phyloP scores from a whole-genome alignment of 2,113 vertebrate species.

The Pogonocichla stellata region DNA sequence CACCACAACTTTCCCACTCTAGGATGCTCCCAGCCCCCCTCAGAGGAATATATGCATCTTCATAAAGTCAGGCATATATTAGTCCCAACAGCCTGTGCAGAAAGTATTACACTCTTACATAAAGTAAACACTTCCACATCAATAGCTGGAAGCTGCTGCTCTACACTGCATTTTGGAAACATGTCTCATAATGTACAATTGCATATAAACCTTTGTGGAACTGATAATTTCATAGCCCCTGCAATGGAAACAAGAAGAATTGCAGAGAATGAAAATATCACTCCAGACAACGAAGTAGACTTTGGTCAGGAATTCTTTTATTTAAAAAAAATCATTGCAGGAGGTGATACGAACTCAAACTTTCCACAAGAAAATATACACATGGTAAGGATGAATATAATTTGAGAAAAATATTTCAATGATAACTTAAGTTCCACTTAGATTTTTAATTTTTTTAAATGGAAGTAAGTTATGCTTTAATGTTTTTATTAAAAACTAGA shows the following conservation, averaged over 20 bases:
- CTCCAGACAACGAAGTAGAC: background rate
- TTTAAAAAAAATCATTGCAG: background rate
- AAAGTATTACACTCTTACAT: background rate
- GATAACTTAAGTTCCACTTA: background rate
- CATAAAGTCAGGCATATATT: background rate
- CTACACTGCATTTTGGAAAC: background rate
- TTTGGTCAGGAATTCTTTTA: background rate
- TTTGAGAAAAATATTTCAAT: background rate
- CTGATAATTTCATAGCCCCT: background rate
- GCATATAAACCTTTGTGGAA: background rate
- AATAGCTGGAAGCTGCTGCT: background rate
- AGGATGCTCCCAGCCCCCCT: fast-evolving
- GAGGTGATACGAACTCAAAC: background rate
- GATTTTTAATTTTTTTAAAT: background rate
- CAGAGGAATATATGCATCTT: background rate
- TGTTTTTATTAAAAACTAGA: background rate
- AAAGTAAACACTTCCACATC: background rate
- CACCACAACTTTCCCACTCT: background rate
- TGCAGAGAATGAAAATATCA: background rate
- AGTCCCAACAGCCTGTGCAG: background rate
- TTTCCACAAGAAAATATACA: background rate
- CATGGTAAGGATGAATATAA: background rate
- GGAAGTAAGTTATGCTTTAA: background rate
- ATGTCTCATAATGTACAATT: background rate
- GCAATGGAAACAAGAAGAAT: background rate